Percentiles rank a stretch among this genome's conserved stretches.
Conservation (phyloP, 35 echinoderm and acorn worm genomes). For the Diadema setosum region DNA sequence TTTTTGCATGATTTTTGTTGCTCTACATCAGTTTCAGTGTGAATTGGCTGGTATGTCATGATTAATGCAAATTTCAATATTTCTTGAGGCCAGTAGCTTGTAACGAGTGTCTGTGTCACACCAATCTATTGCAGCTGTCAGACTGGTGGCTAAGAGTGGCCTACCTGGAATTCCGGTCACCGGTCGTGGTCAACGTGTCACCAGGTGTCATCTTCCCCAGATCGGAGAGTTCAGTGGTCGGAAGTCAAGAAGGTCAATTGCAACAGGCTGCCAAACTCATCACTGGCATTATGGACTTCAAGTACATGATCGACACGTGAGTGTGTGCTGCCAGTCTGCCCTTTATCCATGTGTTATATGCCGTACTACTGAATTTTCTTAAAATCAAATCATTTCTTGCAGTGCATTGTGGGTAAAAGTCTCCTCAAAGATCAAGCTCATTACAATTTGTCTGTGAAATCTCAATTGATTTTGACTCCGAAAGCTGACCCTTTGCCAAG, state of each 20-base stretch:
- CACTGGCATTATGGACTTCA: conserved; percentile 80
- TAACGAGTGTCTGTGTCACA: background rate
- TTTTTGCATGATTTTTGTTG: too few species aligned
- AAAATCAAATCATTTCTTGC: too few species aligned
- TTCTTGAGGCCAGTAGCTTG: background rate
- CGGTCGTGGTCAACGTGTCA: conserved; percentile 54
- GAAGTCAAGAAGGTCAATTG: conserved; percentile 52
- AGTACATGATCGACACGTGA: conserved; percentile 87
- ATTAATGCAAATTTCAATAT: background rate
- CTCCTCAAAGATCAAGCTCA: too few species aligned
- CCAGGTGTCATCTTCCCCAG: conserved; percentile 76
- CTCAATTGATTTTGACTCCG: too few species aligned
- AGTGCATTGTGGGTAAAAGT: too few species aligned
- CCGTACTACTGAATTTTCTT: too few species aligned
- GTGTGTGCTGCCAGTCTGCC: too few species aligned
- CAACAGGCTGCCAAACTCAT: conserved; percentile 82
- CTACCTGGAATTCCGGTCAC: conserved; percentile 73
- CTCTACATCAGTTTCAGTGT: too few species aligned
- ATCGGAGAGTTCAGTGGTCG: conserved; percentile 33
- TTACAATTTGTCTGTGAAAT: too few species aligned
- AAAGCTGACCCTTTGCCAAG: too few species aligned
- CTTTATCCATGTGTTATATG: too few species aligned
- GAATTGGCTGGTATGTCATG: too few species aligned
- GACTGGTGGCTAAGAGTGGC: conserved; percentile 88
- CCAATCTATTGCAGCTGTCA: conserved; percentile 80